A percentile compares a stretch with the other conserved stretches of the same genome.
These are phyloP conservation scores for Nyctibius grandis DNA, from an alignment of 2,797 vertebrate genomes.

Conservation along the genomic window DNA sequence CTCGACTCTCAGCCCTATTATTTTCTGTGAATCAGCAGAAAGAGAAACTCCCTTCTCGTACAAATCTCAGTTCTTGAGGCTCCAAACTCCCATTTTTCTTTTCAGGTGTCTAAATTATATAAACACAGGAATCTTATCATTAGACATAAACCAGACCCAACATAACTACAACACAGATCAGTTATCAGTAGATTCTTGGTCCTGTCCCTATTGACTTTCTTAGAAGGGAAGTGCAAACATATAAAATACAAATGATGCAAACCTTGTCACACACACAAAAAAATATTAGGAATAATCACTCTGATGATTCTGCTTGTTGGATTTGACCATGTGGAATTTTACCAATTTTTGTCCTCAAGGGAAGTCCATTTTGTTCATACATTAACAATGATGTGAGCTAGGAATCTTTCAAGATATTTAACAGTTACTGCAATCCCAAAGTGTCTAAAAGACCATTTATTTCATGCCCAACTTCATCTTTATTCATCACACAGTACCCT, in stretches of 20 bases:
- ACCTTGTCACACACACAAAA: background rate
- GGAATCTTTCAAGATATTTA: background rate
- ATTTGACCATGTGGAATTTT: background rate
- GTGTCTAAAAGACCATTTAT: background rate
- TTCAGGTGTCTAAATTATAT: conserved; percentile 32
- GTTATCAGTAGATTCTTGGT: conserved; percentile 16
- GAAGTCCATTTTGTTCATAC: background rate
- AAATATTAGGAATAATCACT: background rate
- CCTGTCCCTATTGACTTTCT: background rate
- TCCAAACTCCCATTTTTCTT: conserved; percentile 31
- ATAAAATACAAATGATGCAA: background rate
- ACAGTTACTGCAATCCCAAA: background rate
- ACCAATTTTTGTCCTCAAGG: background rate
- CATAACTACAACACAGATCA: background rate
- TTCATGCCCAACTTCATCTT: background rate
- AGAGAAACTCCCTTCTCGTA: conserved; percentile 34
- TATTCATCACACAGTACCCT: background rate
- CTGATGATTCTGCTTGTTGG: background rate
- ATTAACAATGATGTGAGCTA: background rate
- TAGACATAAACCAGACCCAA: conserved; percentile 34
- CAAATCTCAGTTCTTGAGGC: background rate
- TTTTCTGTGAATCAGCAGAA: conserved; percentile 35
- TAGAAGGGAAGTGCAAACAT: background rate
- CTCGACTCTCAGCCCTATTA: conserved; percentile 16
- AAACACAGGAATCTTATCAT: conserved; percentile 48